Percentiles rank a stretch among this genome's conserved stretches.
Conservation (phyloP, 2,888 invertebrate genomes). For the Chrysolina haemoptera region DNA sequence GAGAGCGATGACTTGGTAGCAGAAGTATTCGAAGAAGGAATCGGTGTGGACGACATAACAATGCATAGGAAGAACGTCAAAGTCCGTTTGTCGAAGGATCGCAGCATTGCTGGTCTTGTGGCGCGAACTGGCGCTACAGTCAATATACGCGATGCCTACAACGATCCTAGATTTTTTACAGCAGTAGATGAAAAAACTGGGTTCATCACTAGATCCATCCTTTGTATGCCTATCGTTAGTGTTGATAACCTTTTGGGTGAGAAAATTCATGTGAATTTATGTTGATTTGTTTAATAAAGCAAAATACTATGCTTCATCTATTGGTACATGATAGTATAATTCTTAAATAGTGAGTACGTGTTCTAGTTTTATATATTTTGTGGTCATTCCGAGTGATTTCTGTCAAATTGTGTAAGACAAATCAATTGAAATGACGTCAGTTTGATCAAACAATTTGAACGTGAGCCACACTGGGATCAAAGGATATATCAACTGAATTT, state of each 20-base stretch:
- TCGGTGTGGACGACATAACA: slow-evolving; percentile 61
- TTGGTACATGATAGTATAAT: too few relatives aligned
- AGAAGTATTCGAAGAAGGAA: slow-evolving; percentile 76
- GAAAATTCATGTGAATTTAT: too few relatives aligned
- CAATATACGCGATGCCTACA: slow-evolving; percentile 74
- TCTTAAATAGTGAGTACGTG: too few relatives aligned
- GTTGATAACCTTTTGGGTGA: slow-evolving; percentile 64
- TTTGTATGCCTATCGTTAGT: slow-evolving; percentile 73
- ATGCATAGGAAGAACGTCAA: slow-evolving; percentile 73
- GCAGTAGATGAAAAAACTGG: slow-evolving; percentile 74
- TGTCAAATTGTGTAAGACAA: too few relatives aligned
- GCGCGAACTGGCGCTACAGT: slow-evolving; percentile 70
- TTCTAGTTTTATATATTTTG: too few relatives aligned
- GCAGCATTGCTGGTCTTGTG: slow-evolving; percentile 73
- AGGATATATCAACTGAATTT: too few relatives aligned
- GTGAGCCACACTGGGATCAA: too few relatives aligned
- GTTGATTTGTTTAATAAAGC: too few relatives aligned
- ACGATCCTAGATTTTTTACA: slow-evolving; percentile 72
- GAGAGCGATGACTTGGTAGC: slow-evolving; percentile 70
- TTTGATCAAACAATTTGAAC: too few relatives aligned
- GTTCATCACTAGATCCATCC: slow-evolving; percentile 72
- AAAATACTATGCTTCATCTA: too few relatives aligned
- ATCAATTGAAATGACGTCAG: too few relatives aligned
- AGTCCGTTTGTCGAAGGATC: slow-evolving; percentile 71
- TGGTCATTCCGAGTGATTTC: too few relatives aligned